Evolutionary conservation across 2,113 vertebrate species (phyloP).

Genomic region (Cavia aperea): DNA sequence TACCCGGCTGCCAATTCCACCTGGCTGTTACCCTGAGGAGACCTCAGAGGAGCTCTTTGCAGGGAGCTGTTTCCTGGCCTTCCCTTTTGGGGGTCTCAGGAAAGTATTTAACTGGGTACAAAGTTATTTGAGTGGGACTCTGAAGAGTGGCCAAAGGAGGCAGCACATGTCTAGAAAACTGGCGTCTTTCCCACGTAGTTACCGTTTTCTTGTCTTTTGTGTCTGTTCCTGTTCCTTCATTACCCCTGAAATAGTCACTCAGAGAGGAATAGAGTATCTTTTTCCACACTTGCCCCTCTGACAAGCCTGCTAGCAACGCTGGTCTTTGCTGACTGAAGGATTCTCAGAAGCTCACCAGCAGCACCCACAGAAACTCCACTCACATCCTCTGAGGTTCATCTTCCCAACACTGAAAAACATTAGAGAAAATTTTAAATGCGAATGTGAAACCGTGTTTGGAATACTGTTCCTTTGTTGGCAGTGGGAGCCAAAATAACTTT

Average conservation of each 20-base stretch:
- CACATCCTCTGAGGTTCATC: background rate
- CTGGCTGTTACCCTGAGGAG: constrained; percentile 38
- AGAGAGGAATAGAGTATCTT: background rate
- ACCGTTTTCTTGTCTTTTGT: background rate
- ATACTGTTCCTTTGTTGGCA: constrained; percentile 42
- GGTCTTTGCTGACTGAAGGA: background rate
- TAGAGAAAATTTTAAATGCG: background rate
- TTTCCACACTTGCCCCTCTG: background rate
- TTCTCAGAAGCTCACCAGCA: background rate
- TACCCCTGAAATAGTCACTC: background rate
- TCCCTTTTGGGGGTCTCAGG: constrained; percentile 14
- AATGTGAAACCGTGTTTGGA: constrained; percentile 35
- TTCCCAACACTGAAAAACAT: background rate
- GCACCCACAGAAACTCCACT: background rate
- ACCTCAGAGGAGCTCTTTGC: background rate
- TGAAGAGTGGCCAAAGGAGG: constrained; percentile 7
- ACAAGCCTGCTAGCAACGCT: background rate
- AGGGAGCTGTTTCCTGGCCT: background rate
- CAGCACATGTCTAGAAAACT: background rate
- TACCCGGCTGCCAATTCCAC: constrained; percentile 19
- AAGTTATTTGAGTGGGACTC: constrained; percentile 14
- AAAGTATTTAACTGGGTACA: constrained; percentile 35
- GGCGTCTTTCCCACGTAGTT: background rate
- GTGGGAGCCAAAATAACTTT: constrained; percentile 40
- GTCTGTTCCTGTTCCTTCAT: background rate